phyloP scores from a whole-genome alignment of 2,113 vertebrate species.

The Erinaceus europaeus region DNA sequence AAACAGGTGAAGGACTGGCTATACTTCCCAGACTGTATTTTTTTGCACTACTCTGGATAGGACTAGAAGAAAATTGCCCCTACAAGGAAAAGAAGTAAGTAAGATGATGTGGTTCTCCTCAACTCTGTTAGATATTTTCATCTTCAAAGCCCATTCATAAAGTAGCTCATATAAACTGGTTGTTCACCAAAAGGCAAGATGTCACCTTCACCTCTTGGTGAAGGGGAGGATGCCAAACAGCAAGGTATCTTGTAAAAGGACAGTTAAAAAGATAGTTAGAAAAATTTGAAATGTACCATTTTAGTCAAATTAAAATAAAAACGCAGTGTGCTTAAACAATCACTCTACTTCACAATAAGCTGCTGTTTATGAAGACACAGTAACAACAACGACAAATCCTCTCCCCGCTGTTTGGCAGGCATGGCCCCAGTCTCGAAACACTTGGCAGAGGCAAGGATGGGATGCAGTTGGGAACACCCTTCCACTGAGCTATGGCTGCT shows the following conservation, averaged over 20 bases:
- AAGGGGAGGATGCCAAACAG: neutral
- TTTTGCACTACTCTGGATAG: slow-evolving; percentile 88
- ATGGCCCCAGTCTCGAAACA: too few relatives aligned
- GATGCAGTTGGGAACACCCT: too few relatives aligned
- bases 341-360: neutral
- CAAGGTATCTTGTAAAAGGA: neutral
- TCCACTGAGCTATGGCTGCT: too few relatives aligned
- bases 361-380: slow-evolving; percentile 1
- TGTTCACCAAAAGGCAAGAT: neutral
- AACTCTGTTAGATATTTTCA: neutral
- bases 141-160: slow-evolving; percentile 14
- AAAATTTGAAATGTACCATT: neutral
- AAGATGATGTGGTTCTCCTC: neutral
- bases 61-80: slow-evolving; percentile 98
- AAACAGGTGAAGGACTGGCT: slow-evolving; percentile 83
- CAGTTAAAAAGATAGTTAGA: neutral
- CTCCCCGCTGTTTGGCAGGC: too few relatives aligned
- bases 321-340: neutral
- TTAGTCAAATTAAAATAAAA: slow-evolving; percentile 11
- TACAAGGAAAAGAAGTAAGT: slow-evolving; percentile 65
- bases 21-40: slow-evolving; percentile 92
- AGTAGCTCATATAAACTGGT: neutral
- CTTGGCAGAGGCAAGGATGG: too few relatives aligned
- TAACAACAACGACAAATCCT: too few relatives aligned
- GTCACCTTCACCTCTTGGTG: too few relatives aligned